Base-by-base conservation (phyloP, 2,113 vertebrate species). In the Phalacrocorax pelagicus region DNA sequence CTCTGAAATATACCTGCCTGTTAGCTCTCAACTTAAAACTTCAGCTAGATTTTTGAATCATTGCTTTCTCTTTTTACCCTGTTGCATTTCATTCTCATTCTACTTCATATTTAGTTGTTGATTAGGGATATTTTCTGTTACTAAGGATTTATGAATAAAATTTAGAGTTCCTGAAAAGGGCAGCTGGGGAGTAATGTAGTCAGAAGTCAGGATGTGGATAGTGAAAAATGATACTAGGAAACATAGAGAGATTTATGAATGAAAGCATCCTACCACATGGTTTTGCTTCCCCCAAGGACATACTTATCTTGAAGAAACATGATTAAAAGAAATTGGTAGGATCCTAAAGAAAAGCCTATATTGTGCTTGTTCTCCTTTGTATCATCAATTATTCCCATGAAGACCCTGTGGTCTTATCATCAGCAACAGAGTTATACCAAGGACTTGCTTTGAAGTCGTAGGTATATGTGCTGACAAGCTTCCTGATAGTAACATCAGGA, bases 1-100 rank as follows among this genome's bases (percentile, higher is more conserved):
- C 67, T 94, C 65, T 83, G 94, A 94, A 95, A 78, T 66, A 74
- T 79, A 81, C 55, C 80, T 96, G 73, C 57, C 74, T 96, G 82
- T 88, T 90, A 96, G 91, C 26, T 49, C 74, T 90, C n/a, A 90
- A 82, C 66, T 93, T 92, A 44, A 88, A 86, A 67, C 67, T 94
- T 91, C 66, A 38, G 46, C 6, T 93, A 95, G 81, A 47, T 62
- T 94, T 92, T 94, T 90, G 40, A 96, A 97, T 42, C 10, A 9
- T 72, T 91, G 51, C 6, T 24, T 34, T 81, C 93, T 54, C 46
- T 71, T 94, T 94, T 77, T 47, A 70, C 4, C 5, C 63, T 65
- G 74, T 65, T 1, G 1, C 54, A 63, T 71, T 85, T 78, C 15
- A 16, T 81, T 72, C 12, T 66, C 42, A 23, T 11, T 86, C 29